Evolutionary conservation across 2,797 vertebrate genomes (phyloP), one percentile per base, ranked within the genome.

Genomic region (Moxostoma hubbsi): DNA sequence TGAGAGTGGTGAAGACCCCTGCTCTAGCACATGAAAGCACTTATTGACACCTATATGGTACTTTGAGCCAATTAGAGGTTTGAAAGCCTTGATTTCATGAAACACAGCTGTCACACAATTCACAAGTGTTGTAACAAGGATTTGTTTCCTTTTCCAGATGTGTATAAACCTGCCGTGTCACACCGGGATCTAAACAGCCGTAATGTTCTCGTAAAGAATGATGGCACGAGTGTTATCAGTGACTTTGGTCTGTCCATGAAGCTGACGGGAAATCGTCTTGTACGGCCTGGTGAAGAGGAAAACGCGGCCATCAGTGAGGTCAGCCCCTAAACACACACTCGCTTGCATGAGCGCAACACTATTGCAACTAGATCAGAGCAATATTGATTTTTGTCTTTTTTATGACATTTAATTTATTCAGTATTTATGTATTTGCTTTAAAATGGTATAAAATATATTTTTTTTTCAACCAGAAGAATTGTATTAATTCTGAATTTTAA

Each of bases 211-310:
- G 96, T 99, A 4, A 96, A 96, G 81, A 94, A 93, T 0, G 96
- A 98, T 50, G 93, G 96, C 75, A 96, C 94, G 0, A 97, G 96
- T 82, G 96, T 98, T 2, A 96, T 98, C 69, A 96, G 96, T 0
- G 97, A 98, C 86, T 98, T 97, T 36, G 97, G 97, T 0, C 92
- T 98, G 81, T 98, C 96, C 77, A 97, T 98, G 97, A 96, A 92
- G 54, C 89, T 98, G 75, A 97, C 96, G 3, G 96, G 96, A 77
- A 96, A 94, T 83, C 91, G 93, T 43, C 85, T 96, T 70, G 94
- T 95, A 18, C 92, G 94, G 16, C 94, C 94, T 0, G 96, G 96
- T 53, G 97, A 98, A 64, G 95, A 98, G 13, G 96, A 98, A 83
- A 96, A 96, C 10, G 93, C 96, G 67, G 95, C 97, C 70, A 98